A percentile compares a stretch with the other conserved stretches of the same genome.
These are phyloP conservation scores for Melanocharis versteri DNA, from an alignment of 2,113 vertebrate genomes.

Conservation along the genomic window DNA sequence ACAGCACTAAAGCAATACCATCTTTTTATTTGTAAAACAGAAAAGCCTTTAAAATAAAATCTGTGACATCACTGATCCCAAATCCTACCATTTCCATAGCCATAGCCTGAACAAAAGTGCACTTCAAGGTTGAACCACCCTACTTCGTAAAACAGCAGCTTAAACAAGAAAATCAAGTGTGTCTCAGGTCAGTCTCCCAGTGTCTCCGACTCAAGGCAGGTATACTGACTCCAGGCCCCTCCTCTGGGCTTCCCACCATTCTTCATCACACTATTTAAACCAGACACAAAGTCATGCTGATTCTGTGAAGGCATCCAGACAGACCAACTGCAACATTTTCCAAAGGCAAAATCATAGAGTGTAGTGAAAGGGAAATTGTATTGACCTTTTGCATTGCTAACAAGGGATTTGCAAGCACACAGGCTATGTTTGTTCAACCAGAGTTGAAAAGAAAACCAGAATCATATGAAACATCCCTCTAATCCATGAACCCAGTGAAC, in stretches of 20 bases:
- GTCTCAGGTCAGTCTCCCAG: not conserved
- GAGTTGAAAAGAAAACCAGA: conserved; percentile 56
- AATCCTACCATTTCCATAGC: not conserved
- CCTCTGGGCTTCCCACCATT: not conserved
- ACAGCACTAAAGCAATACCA: not conserved
- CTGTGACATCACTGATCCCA: not conserved
- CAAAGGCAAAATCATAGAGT: conserved; percentile 28
- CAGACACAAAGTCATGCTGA: conserved; percentile 36
- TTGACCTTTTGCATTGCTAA: conserved; percentile 35
- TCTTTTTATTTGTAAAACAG: not conserved
- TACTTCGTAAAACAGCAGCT: not conserved
- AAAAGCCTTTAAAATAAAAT: not conserved
- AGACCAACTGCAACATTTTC: conserved; percentile 48
- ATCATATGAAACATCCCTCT: conserved; percentile 60
- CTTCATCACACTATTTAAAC: not conserved
- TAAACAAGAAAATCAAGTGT: not conserved
- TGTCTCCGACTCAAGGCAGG: not conserved
- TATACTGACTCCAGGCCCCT: not conserved
- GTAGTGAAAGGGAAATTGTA: conserved; percentile 51
- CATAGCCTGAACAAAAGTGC: not conserved
- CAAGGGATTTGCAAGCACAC: conserved; percentile 49
- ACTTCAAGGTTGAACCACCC: not conserved
- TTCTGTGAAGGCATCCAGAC: conserved; percentile 51
- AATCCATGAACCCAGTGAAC: conserved; percentile 49
- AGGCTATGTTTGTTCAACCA: conserved; percentile 46